Conservation (phyloP, 1,140 invertebrate genomes). For the Orussus abietinus region DNA sequence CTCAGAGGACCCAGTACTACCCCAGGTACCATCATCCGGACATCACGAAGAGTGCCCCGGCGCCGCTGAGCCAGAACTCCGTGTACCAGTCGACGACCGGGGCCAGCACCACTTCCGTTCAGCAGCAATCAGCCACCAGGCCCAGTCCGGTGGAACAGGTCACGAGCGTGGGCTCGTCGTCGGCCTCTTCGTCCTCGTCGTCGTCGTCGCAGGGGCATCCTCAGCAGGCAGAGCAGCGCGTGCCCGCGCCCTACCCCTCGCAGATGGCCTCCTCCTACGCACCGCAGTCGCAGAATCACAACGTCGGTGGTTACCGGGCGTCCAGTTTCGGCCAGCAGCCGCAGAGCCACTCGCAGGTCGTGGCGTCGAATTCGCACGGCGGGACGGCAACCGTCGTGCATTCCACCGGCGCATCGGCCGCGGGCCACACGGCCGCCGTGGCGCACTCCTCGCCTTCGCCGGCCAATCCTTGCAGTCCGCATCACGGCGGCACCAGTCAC, state of each 20-base stretch:
- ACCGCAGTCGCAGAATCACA: conserved; percentile 8
- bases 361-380: conserved; percentile 14
- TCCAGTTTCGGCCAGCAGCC: too few species aligned
- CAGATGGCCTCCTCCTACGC: conserved; percentile 7
- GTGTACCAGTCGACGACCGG: conserved; percentile 32
- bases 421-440: too few species aligned
- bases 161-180: conserved; percentile 2
- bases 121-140: conserved; percentile 9
- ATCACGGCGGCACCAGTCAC: conserved; percentile 30
- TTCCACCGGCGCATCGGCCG: conserved; percentile 12
- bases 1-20: conserved; percentile 44
- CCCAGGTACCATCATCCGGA: conserved; percentile 47
- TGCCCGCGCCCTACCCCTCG: conserved; percentile 4
- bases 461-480: conserved; percentile 28
- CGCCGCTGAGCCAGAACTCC: conserved; percentile 36
- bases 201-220: not conserved
- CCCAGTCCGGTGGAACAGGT: conserved; percentile 23
- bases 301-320: too few species aligned
- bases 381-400: conserved; percentile 17
- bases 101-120: conserved; percentile 22
- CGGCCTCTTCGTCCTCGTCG: conserved; percentile 11
- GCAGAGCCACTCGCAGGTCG: conserved; percentile 13
- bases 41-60: conserved; percentile 45
- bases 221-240: not conserved
- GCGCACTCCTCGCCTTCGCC: conserved; percentile 17